Evolutionary conservation across 1,140 invertebrate genomes (phyloP).

Genomic region (Phenacoccus solenopsis): DNA sequence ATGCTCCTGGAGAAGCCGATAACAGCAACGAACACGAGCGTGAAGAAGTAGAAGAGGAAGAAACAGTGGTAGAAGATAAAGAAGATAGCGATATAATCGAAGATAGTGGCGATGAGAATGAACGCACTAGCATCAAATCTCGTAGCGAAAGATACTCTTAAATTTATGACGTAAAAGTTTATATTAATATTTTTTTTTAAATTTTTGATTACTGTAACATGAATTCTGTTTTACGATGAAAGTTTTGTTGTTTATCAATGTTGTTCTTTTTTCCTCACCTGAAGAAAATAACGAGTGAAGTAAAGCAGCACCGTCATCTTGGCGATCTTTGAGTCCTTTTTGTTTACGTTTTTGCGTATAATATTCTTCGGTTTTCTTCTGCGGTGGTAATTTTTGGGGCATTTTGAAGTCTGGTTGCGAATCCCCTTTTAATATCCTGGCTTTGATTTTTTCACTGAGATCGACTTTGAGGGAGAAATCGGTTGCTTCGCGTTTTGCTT

Average conservation of each 20-base stretch:
- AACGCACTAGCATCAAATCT: too few relatives aligned
- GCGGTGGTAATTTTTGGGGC: background rate
- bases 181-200: background rate
- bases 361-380: background rate
- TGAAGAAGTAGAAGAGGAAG: background rate
- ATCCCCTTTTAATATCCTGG: constrained; percentile 18
- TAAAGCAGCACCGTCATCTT: background rate
- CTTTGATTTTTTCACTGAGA: constrained; percentile 25
- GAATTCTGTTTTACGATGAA: too few relatives aligned
- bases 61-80: background rate
- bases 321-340: background rate
- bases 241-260: too few relatives aligned
- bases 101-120: background rate
- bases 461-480: constrained; percentile 28
- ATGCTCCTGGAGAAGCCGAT: background rate
- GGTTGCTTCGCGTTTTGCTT: constrained; percentile 72
- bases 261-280: too few relatives aligned
- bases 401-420: background rate
- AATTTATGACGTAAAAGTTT: background rate
- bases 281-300: background rate
- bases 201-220: too few relatives aligned
- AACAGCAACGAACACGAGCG: background rate
- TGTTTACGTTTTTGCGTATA: background rate
- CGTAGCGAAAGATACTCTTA: background rate
- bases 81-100: background rate